A percentile compares a stretch with the other conserved stretches of the same genome.
These are phyloP conservation scores for Anoplius nigerrimus DNA, from an alignment of 2,888 invertebrate species.

Conservation along the genomic window DNA sequence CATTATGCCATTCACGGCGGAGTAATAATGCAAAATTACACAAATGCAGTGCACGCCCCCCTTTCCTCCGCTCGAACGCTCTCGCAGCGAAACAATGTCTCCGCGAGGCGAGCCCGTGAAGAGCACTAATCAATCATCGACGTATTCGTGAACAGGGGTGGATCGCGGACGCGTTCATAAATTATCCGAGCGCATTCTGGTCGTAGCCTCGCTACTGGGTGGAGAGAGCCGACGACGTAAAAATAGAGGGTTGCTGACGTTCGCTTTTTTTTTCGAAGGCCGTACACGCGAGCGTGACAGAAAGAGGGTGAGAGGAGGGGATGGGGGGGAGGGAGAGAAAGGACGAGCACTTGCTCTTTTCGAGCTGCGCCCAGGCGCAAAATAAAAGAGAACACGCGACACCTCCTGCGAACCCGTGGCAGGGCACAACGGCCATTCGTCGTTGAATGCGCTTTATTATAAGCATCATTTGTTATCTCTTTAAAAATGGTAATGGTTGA, in stretches of 20 bases:
- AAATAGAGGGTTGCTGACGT: neutral
- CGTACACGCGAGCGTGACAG: neutral
- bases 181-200: slow-evolving; percentile 18
- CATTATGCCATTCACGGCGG: too few relatives aligned
- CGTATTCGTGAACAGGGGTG: too few relatives aligned
- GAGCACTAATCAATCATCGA: slow-evolving; percentile 11
- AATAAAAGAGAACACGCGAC: slow-evolving; percentile 29
- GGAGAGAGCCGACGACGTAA: slow-evolving; percentile 5
- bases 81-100: too few relatives aligned
- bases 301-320: neutral
- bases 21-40: too few relatives aligned
- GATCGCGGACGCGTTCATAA: slow-evolving; percentile 21
- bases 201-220: neutral
- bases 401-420: slow-evolving; percentile 39
- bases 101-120: too few relatives aligned
- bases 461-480: slow-evolving; percentile 66
- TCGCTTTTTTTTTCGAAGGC: too few relatives aligned
- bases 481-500: slow-evolving; percentile 63
- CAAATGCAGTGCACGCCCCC: too few relatives aligned
- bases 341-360: neutral
- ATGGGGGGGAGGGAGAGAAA: too few relatives aligned
- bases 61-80: too few relatives aligned
- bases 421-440: slow-evolving; percentile 40
- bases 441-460: slow-evolving; percentile 62
- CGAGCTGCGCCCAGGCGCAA: slow-evolving; percentile 7